A percentile compares a stretch with the other conserved stretches of the same genome.
These are phyloP conservation scores for Gobio occitaniae DNA, from an alignment of 2,797 vertebrate species.

Conservation along the genomic window DNA sequence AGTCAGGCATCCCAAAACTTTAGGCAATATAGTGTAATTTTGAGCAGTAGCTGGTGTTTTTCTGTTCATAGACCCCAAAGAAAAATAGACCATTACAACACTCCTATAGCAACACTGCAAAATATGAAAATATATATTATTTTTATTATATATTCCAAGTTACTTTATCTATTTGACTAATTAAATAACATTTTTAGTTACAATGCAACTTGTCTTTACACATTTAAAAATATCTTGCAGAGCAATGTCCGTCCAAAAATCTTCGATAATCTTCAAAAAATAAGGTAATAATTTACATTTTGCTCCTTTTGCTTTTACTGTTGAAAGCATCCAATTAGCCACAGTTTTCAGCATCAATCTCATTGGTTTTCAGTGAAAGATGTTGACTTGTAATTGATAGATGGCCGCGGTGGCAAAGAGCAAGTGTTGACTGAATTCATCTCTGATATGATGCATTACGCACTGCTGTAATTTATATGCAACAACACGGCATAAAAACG, in stretches of 20 bases:
- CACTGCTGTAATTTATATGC: not conserved
- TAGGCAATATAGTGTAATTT: not conserved
- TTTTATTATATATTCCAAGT: not conserved
- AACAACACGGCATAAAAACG: not conserved
- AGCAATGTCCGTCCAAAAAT: not conserved
- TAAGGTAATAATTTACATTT: too few species aligned
- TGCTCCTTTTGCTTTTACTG: not conserved
- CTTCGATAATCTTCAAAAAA: not conserved
- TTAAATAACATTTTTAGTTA: not conserved
- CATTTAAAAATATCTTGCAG: not conserved
- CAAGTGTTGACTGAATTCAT: not conserved
- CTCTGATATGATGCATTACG: conserved; percentile 12
- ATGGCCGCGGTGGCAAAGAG: not conserved
- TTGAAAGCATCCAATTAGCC: not conserved
- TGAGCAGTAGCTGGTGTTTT: not conserved
- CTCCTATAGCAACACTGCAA: not conserved
- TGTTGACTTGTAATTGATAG: not conserved
- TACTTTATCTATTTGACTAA: not conserved
- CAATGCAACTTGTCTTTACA: not conserved
- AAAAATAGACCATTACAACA: not conserved
- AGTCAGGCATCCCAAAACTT: too few species aligned
- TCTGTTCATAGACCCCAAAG: not conserved
- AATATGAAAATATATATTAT: not conserved
- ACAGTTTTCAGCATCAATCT: not conserved
- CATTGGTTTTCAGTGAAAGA: conserved; percentile 19